Base-by-base conservation (phyloP, 2,797 vertebrate genomes). In the Schizopygopsis malacanthus region DNA sequence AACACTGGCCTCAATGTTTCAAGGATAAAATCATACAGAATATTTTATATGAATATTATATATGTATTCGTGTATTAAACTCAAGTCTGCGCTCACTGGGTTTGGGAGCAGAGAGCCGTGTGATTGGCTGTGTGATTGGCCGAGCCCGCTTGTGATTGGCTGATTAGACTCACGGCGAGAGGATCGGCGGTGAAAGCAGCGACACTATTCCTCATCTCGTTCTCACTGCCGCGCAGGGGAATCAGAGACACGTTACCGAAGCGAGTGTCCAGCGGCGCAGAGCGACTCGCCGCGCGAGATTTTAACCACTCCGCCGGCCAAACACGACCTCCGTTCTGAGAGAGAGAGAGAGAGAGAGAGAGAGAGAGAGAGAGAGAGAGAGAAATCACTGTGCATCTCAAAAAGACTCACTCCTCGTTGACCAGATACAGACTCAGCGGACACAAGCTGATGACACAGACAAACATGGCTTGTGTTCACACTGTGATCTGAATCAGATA, bases 151-250 rank as follows among this genome's bases (percentile, higher is more conserved):
- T 59, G 81, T 94, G 93, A 95, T 94, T 95, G 92, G 92, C 90
- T 87, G 86, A 88, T 90, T 80, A 87, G 82, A 97, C 97, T 98
- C 97, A 99, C 98, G 81, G 96, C 95, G 86, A 98, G 95, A 4
- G 95, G 93, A 91, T 98, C 97, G 8, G 96, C 90, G 75, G 95
- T 91, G 88, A 98, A 97, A 92, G 97, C 96, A 2, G 97, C 97
- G 79, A 99, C 97, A 43, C 98, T 99, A 94, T 95, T 97, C 93
- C 98, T 96, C 95, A 98, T 98, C 92, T 99, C 98, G n/a, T 96
- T 97, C 93, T 98, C 98, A 71, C 91, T 97, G 93, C 98, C 98
- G 10, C 97, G 95, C 89, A 99, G 94, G 0, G 98, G 98, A 90
- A 99, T 99, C 91, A 99, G 94, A 0, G 97, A 97, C 86, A 98